Evolutionary conservation across 2,888 invertebrate genomes (phyloP).

Genomic region (Tupiocoris notatus): DNA sequence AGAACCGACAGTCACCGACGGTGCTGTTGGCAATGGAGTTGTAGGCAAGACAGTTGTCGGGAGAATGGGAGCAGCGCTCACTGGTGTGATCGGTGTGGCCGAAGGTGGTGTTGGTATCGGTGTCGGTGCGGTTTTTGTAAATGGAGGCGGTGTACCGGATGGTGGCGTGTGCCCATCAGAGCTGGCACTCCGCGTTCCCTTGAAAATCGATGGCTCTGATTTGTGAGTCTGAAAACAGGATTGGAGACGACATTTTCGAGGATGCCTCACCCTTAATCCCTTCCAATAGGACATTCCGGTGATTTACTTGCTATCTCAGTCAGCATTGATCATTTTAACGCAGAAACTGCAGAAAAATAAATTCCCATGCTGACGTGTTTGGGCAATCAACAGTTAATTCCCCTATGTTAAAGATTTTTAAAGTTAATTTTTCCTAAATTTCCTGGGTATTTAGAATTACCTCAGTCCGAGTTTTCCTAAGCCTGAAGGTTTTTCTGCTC

Average conservation of each 20-base stretch:
- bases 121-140: background rate
- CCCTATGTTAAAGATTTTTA: too few species aligned
- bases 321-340: too few species aligned
- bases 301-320: too few species aligned
- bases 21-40: background rate
- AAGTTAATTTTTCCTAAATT: too few species aligned
- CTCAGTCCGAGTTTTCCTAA: constrained; percentile 65
- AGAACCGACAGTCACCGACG: constrained; percentile 17
- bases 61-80: background rate
- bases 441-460: constrained; percentile 34
- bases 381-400: too few species aligned
- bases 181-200: constrained; percentile 20
- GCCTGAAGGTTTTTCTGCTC: constrained; percentile 88
- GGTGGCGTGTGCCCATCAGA: constrained; percentile 18
- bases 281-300: too few species aligned
- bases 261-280: too few species aligned
- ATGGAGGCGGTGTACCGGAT: constrained; percentile 18
- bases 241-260: too few species aligned
- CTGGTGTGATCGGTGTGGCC: constrained; percentile 20
- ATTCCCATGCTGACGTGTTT: too few species aligned
- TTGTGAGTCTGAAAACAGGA: constrained; percentile 39
- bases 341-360: too few species aligned
- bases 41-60: background rate
- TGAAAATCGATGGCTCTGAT: constrained; percentile 45
- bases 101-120: background rate